Conservation (phyloP, 2,888 invertebrate species). For the Erpobdella octoculata region DNA sequence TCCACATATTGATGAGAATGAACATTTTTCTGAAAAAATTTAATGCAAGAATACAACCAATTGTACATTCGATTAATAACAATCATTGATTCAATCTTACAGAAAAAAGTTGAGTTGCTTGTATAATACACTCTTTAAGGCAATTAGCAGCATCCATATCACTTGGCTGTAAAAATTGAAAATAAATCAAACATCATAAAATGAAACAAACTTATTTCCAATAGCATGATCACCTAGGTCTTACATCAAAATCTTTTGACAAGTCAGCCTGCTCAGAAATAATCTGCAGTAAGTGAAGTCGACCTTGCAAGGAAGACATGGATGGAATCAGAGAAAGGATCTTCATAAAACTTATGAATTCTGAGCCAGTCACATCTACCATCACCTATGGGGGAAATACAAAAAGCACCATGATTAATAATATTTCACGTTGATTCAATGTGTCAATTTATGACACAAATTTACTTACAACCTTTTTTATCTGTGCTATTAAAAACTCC, state of each 20-base stretch:
- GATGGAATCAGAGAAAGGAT: conserved; percentile 72
- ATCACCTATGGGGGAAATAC: conserved; percentile 45
- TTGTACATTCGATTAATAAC: too few relatives aligned
- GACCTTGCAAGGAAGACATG: conserved; percentile 72
- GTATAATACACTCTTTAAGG: conserved; percentile 75
- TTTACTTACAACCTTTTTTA: conserved; percentile 31
- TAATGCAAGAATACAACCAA: not conserved
- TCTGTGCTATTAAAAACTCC: conserved; percentile 25
- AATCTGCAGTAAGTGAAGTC: conserved; percentile 76
- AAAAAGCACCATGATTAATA: too few relatives aligned
- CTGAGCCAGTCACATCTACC: conserved; percentile 75
- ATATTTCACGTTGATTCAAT: not conserved
- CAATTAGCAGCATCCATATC: conserved; percentile 59
- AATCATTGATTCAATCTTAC: too few relatives aligned
- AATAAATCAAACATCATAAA: not conserved
- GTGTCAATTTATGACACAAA: not conserved
- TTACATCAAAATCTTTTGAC: conserved; percentile 55
- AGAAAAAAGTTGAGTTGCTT: conserved; percentile 77
- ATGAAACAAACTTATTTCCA: not conserved
- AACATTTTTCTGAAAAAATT: conserved; percentile 66
- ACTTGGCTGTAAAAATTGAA: conserved; percentile 40
- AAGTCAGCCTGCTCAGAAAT: conserved; percentile 79
- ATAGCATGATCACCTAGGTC: not conserved
- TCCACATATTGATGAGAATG: conserved; percentile 75
- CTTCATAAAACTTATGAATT: conserved; percentile 81